Conservation (phyloP, 2,888 invertebrate genomes). For the Ryuthela nishihirai region DNA sequence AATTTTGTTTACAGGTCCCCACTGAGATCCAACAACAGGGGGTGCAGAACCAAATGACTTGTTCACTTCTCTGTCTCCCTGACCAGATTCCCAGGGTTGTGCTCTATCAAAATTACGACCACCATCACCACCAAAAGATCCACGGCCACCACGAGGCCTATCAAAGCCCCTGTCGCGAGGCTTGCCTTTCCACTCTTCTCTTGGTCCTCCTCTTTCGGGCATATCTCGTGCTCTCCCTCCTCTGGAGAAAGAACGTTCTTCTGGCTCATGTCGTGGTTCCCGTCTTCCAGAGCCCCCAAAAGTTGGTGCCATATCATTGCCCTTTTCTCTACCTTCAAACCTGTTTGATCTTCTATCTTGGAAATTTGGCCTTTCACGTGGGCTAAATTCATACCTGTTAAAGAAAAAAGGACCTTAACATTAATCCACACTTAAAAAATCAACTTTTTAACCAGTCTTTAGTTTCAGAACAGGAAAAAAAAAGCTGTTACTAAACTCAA, state of each 20-base stretch:
- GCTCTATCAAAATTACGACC: slow-evolving; percentile 19
- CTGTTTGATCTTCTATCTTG: slow-evolving; percentile 17
- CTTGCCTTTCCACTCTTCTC: slow-evolving; percentile 26
- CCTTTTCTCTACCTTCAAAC: slow-evolving; percentile 14
- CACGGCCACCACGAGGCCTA: background rate
- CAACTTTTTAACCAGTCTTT: too few relatives aligned
- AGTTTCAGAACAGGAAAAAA: too few relatives aligned
- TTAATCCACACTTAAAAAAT: too few relatives aligned
- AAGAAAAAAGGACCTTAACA: too few relatives aligned
- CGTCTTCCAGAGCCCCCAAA: slow-evolving; percentile 8
- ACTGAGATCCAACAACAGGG: slow-evolving; percentile 10
- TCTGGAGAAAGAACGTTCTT: slow-evolving; percentile 4
- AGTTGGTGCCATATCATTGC: slow-evolving; percentile 17
- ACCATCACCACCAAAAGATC: slow-evolving; percentile 8
- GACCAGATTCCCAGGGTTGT: slow-evolving; percentile 20
- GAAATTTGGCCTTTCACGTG: too few relatives aligned
- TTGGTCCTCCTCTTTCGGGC: slow-evolving; percentile 8
- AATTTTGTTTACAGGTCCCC: slow-evolving; percentile 26
- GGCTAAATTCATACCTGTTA: too few relatives aligned
- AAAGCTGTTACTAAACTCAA: too few relatives aligned
- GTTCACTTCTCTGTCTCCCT: slow-evolving; percentile 4
- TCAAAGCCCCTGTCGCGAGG: slow-evolving; percentile 18
- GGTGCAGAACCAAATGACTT: slow-evolving; percentile 10
- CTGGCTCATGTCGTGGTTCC: slow-evolving; percentile 15
- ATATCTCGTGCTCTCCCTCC: slow-evolving; percentile 11